Evolutionary conservation across 2,797 vertebrate species (phyloP).

Genomic region (Delichon dasypus): DNA sequence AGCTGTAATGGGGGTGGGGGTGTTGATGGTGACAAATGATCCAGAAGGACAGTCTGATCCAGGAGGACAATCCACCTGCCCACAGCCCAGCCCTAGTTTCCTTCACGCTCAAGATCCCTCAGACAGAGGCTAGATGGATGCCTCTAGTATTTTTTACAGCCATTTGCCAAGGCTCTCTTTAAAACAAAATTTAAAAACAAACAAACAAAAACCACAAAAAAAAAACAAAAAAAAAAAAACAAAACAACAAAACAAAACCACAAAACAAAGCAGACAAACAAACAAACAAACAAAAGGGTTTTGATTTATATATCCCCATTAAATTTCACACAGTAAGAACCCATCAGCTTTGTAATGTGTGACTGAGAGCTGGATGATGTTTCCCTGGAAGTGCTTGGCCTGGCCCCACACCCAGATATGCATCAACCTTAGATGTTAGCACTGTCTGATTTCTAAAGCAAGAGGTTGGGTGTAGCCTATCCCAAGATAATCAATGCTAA

Average conservation of each 20-base stretch:
- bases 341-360: background rate
- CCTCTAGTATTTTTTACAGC: background rate
- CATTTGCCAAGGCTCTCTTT: background rate
- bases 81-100: background rate
- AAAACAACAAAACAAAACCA: no score
- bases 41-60: background rate
- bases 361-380: background rate
- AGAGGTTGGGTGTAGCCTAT: background rate
- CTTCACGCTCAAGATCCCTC: background rate
- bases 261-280: fast-evolving
- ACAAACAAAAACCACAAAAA: no score
- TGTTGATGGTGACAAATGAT: background rate
- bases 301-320: background rate
- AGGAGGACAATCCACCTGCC: background rate
- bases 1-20: background rate
- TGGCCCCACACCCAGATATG: fast-evolving
- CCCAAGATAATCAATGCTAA: background rate
- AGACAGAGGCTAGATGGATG: background rate
- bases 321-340: background rate
- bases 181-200: background rate
- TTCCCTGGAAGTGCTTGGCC: background rate
- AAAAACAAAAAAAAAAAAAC: no score
- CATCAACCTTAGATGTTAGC: background rate
- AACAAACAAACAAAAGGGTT: fast-evolving
- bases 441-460: background rate